Percentiles rank a stretch among this genome's conserved stretches.
Conservation (phyloP, 92 coral and sea anemone species). For the Isaurus tuberculatus region DNA sequence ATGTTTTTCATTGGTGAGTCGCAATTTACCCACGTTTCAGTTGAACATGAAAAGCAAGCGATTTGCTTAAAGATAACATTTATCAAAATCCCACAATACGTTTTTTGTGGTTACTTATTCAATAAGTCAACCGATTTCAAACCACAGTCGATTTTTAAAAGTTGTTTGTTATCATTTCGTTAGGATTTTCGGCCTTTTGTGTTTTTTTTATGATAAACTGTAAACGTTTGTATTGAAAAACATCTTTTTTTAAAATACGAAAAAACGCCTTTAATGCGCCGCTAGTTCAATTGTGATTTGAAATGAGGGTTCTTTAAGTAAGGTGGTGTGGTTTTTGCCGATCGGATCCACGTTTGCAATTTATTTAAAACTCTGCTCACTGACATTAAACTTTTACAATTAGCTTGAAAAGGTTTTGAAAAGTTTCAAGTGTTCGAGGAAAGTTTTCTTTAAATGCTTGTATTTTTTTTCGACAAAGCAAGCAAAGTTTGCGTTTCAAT, state of each 20-base stretch:
- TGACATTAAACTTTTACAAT: conserved; percentile 5
- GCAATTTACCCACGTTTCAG: background rate
- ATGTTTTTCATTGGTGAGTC: background rate
- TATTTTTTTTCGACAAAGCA: background rate
- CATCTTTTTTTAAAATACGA: background rate
- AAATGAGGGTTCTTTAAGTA: background rate
- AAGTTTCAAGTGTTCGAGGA: background rate
- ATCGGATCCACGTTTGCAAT: conserved; percentile 1
- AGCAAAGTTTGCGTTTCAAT: background rate
- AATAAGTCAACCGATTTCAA: conserved; percentile 38
- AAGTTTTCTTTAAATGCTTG: background rate
- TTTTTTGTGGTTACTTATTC: conserved; percentile 32
- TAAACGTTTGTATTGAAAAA: background rate
- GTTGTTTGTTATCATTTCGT: background rate
- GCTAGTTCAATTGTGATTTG: background rate
- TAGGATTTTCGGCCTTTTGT: background rate
- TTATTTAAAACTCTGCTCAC: conserved; percentile 21
- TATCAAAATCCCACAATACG: conserved; percentile 14
- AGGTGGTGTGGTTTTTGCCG: conserved; percentile 19
- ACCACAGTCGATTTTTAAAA: conserved; percentile 26
- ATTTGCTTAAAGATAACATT: background rate
- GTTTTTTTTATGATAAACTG: conserved; percentile 9
- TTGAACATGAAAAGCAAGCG: conserved; percentile 6
- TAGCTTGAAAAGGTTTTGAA: background rate
- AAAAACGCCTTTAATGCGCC: background rate